These are phyloP conservation scores for Harpalus rufipes DNA, from an alignment of 2,888 invertebrate species.

Conservation along the genomic window DNA sequence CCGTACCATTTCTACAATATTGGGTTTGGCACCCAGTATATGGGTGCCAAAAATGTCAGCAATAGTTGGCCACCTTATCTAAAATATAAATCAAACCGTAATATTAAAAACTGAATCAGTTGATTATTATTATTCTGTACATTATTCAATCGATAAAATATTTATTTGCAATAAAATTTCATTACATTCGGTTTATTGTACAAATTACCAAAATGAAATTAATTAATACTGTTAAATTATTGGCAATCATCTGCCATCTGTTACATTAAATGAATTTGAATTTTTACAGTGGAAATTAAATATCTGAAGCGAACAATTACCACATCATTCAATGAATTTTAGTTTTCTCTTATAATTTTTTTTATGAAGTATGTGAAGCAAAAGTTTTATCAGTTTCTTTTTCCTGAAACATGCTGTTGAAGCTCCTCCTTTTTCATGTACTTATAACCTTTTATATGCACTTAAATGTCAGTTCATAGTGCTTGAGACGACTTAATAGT, in stretches of 20 bases:
- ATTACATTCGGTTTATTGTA: neutral
- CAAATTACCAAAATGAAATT: neutral
- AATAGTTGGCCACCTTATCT: no score
- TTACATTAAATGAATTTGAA: neutral
- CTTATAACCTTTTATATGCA: neutral
- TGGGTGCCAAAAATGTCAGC: no score
- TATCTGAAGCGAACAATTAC: neutral
- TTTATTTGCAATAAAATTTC: neutral
- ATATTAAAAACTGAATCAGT: no score
- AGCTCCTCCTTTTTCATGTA: neutral
- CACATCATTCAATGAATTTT: neutral
- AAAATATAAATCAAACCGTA: no score
- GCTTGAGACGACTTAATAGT: neutral
- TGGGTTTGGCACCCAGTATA: no score
- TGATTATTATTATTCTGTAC: no score
- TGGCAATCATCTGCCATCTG: neutral
- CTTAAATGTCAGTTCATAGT: neutral
- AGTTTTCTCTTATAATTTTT: no score
- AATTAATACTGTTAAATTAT: neutral
- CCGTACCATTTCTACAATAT: no score
- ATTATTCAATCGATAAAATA: no score
- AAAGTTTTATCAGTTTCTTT: neutral
- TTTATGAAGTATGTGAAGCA: no score
- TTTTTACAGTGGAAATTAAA: neutral
- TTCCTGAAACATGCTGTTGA: neutral